phyloP scores from a whole-genome alignment of 2,888 invertebrate species.

The Scaptomyza tumidula region DNA sequence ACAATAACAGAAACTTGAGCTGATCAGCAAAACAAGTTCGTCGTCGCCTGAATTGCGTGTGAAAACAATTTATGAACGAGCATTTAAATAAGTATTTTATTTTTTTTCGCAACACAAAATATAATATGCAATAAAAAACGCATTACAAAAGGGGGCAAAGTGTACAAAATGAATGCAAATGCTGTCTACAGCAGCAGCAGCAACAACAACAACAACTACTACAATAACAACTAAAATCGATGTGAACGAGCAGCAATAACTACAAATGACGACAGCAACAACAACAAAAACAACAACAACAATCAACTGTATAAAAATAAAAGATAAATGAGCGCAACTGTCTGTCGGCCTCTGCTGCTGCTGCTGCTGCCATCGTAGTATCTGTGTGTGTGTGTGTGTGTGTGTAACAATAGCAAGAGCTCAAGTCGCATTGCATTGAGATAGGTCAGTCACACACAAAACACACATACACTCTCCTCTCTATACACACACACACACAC shows the following conservation, averaged over 20 bases:
- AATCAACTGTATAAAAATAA: constrained; percentile 65
- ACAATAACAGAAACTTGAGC: constrained; percentile 21
- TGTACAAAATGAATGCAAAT: constrained; percentile 73
- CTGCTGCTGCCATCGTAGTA: constrained; percentile 2
- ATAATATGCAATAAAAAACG: constrained; percentile 58
- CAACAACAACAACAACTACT: constrained; percentile 33
- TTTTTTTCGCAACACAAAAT: constrained; percentile 34
- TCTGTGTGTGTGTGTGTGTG: constrained; percentile 25
- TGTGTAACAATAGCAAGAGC: constrained; percentile 62
- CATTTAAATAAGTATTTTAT: constrained; percentile 50
- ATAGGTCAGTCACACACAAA: constrained; percentile 81
- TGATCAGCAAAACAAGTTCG: constrained; percentile 52
- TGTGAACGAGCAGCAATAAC: constrained; percentile 53
- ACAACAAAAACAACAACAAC: constrained; percentile 38
- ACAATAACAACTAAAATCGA: constrained; percentile 42
- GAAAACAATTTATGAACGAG: constrained; percentile 65
- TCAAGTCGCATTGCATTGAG: constrained; percentile 81
- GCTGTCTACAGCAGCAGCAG: constrained; percentile 44
- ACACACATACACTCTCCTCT: constrained; percentile 20
- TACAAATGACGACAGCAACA: constrained; percentile 44
- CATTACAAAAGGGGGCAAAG: constrained; percentile 68
- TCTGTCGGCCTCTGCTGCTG: constrained; percentile 23
- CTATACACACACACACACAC: constrained; percentile 14
- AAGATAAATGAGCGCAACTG: constrained; percentile 73
- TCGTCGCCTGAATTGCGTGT: constrained; percentile 57